Evolutionary conservation across 1,140 invertebrate genomes (phyloP).

Genomic region (Steinernema khuongi): DNA sequence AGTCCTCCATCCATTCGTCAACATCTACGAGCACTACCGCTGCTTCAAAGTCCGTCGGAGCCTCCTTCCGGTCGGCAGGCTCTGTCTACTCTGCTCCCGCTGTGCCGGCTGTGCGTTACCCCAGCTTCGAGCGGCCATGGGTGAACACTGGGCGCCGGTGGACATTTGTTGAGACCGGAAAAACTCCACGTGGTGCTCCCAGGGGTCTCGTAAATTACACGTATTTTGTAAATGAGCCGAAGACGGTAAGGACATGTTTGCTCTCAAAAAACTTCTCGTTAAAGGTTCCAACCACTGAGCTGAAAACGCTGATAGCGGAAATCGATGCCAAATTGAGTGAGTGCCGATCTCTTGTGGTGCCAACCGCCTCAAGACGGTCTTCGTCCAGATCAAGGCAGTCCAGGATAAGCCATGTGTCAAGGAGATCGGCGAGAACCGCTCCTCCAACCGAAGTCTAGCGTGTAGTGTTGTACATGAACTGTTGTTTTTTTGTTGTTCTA

Average conservation of each 20-base stretch:
- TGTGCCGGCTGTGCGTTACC: neutral
- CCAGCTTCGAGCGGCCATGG: constrained; percentile 1
- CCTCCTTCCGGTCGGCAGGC: neutral
- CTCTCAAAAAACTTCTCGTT: constrained; percentile 22
- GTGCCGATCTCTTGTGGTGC: constrained; percentile 42
- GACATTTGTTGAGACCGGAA: constrained; percentile 51
- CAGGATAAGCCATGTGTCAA: neutral
- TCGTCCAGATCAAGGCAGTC: neutral
- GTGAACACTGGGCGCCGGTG: constrained; percentile 32
- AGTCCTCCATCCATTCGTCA: constrained; percentile 5
- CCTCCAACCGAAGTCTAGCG: too few relatives aligned
- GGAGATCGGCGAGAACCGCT: too few relatives aligned
- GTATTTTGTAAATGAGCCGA: constrained; percentile 23
- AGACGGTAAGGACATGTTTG: constrained; percentile 34
- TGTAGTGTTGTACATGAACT: too few relatives aligned
- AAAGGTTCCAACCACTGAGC: constrained; percentile 49
- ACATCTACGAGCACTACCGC: constrained; percentile 6
- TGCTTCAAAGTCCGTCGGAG: constrained; percentile 12
- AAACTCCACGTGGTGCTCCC: constrained; percentile 49
- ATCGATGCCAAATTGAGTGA: constrained; percentile 46
- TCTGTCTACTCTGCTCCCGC: constrained; percentile 10
- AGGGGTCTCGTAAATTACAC: constrained; percentile 42
- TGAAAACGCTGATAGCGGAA: constrained; percentile 46
- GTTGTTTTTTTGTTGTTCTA: too few relatives aligned
- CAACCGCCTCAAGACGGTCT: neutral